These are phyloP conservation scores for Amblyteles armatorius DNA, from an alignment of 2,888 invertebrate species.

Conservation along the genomic window DNA sequence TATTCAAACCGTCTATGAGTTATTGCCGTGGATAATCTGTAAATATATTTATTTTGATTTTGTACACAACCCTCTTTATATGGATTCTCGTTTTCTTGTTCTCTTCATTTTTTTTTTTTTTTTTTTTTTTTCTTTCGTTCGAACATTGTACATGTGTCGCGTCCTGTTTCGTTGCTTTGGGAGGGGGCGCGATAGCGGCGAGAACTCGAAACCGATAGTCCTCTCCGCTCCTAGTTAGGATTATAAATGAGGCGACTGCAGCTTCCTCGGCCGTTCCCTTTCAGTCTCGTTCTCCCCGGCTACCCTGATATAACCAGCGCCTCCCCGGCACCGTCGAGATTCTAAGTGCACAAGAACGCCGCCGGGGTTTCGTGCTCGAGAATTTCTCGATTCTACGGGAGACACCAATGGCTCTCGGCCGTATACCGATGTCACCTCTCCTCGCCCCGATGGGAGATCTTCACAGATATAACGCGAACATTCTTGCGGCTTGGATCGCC, in stretches of 20 bases:
- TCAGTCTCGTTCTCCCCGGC: constrained; percentile 1
- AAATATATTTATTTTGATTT: constrained; percentile 84
- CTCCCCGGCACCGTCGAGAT: constrained; percentile 45
- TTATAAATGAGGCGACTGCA: constrained; percentile 74
- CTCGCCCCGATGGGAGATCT: constrained; percentile 37
- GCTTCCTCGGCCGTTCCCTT: constrained; percentile 50
- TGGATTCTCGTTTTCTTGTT: constrained; percentile 68
- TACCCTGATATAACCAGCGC: constrained; percentile 33
- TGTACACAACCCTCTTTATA: constrained; percentile 80
- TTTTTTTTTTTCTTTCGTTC: constrained; percentile 43
- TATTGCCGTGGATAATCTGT: constrained; percentile 83
- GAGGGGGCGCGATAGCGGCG: constrained; percentile 49
- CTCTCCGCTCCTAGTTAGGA: constrained; percentile 74
- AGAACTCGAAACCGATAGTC: constrained; percentile 58
- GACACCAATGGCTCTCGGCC: constrained; percentile 30
- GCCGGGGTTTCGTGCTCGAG: constrained; percentile 53
- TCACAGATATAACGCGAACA: constrained; percentile 54
- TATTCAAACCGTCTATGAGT: constrained; percentile 83
- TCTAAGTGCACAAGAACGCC: constrained; percentile 51
- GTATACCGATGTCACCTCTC: background rate
- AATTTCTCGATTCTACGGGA: constrained; percentile 49
- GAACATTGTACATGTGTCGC: constrained; percentile 48
- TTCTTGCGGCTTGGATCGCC: constrained; percentile 38
- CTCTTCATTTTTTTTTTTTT: constrained; percentile 21
- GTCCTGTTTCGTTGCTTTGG: constrained; percentile 57